Evolutionary conservation across 2,797 vertebrate genomes (phyloP).

Genomic region (Pantherophis alleghaniensis): DNA sequence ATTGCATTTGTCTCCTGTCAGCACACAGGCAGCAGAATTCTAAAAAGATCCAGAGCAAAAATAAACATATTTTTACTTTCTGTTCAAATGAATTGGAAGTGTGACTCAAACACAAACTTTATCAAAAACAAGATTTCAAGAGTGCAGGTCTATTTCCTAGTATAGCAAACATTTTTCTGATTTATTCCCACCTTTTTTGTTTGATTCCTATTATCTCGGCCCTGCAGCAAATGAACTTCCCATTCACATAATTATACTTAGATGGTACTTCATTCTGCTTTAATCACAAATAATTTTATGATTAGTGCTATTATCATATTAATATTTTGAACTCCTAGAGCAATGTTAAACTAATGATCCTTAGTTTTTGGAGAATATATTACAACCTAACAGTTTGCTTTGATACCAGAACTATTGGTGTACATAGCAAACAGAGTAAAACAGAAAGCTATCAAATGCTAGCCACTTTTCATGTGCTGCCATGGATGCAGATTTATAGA

Average conservation of each 20-base stretch:
- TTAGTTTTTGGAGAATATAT: conserved; percentile 5
- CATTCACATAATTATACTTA: conserved; percentile 47
- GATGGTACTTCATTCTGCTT: conserved; percentile 47
- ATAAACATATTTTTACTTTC: conserved; percentile 27
- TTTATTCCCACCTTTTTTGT: conserved; percentile 11
- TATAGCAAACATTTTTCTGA: conserved; percentile 13
- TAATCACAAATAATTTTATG: conserved; percentile 47
- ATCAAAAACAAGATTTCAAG: conserved; percentile 15
- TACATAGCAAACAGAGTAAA: neutral
- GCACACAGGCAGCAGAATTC: conserved; percentile 46
- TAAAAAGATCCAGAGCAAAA: conserved; percentile 48
- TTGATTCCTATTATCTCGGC: conserved; percentile 11
- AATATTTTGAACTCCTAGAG: conserved; percentile 29
- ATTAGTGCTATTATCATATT: conserved; percentile 35
- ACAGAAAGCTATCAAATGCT: neutral
- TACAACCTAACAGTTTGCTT: fast-evolving
- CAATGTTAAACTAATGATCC: conserved; percentile 28
- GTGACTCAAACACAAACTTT: conserved; percentile 28
- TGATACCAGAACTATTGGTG: neutral
- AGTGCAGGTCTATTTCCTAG: neutral
- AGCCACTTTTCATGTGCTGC: neutral
- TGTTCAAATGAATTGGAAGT: conserved; percentile 47
- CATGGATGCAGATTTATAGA: neutral
- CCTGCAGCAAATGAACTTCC: conserved; percentile 33
- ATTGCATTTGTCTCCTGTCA: conserved; percentile 42